Percentiles rank a stretch among this genome's conserved stretches.
Conservation (phyloP, 2,797 vertebrate species). For the Lateolabrax maculatus region DNA sequence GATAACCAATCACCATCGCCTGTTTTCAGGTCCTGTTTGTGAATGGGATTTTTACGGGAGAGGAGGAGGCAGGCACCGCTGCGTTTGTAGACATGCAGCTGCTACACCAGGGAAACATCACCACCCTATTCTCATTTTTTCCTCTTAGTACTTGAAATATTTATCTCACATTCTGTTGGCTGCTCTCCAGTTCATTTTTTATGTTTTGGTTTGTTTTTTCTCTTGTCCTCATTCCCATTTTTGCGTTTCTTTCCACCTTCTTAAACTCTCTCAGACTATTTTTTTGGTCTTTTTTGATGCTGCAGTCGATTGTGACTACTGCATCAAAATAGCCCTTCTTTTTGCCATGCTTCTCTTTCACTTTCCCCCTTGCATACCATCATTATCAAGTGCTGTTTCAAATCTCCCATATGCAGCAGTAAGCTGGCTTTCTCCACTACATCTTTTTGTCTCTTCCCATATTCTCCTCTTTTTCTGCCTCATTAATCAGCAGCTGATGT, state of each 20-base stretch:
- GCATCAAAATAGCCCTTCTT: slow-evolving; percentile 27
- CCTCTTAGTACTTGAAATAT: slow-evolving; percentile 14
- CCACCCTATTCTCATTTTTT: slow-evolving; percentile 38
- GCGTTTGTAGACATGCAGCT: slow-evolving; percentile 69
- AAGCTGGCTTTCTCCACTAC: slow-evolving; percentile 6
- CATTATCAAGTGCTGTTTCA: slow-evolving; percentile 5
- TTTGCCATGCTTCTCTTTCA: slow-evolving; percentile 19
- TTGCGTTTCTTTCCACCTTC: slow-evolving; percentile 22
- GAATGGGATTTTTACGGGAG: slow-evolving; percentile 80
- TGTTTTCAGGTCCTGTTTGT: slow-evolving; percentile 79
- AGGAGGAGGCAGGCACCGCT: slow-evolving; percentile 54
- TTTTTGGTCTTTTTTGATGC: slow-evolving; percentile 18
- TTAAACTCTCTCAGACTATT: slow-evolving; percentile 48
- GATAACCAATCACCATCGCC: slow-evolving; percentile 76
- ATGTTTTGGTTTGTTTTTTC: not conserved
- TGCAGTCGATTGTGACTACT: slow-evolving; percentile 40
- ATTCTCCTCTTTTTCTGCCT: slow-evolving; percentile 29
- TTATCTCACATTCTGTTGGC: slow-evolving; percentile 7
- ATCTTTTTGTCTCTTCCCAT: slow-evolving; percentile 13
- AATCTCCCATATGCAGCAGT: slow-evolving; percentile 38
- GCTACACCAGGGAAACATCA: slow-evolving; percentile 32
- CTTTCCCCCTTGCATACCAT: slow-evolving; percentile 5
- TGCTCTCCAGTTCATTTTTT: slow-evolving; percentile 28
- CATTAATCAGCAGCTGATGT: slow-evolving; percentile 26
- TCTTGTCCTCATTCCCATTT: slow-evolving; percentile 1